A percentile compares a stretch with the other conserved stretches of the same genome.
These are phyloP conservation scores for Leptopilina drosophilae DNA, from an alignment of 2,888 invertebrate genomes.

Conservation along the genomic window DNA sequence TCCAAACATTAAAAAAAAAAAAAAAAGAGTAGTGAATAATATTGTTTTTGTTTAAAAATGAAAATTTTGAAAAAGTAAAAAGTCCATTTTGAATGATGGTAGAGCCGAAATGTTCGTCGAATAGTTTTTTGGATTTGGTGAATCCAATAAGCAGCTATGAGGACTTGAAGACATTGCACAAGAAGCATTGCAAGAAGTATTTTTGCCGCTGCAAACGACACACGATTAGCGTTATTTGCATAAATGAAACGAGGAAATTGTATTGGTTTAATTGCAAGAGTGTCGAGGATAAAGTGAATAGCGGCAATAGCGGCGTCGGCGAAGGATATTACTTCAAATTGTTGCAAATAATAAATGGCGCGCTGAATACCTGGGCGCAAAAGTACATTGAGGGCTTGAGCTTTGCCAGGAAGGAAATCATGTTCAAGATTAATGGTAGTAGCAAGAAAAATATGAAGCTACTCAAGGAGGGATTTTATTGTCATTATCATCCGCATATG, in stretches of 20 bases:
- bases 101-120: constrained; percentile 71
- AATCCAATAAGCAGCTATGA: constrained; percentile 67
- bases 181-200: constrained; percentile 71
- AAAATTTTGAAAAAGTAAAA: too few species aligned
- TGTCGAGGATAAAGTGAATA: constrained; percentile 72
- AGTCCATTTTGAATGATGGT: constrained; percentile 68
- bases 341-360: constrained; percentile 69
- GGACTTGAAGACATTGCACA: constrained; percentile 70
- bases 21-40: too few species aligned
- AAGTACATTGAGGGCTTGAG: constrained; percentile 71
- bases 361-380: constrained; percentile 71
- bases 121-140: constrained; percentile 70
- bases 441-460: constrained; percentile 74
- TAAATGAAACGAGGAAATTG: constrained; percentile 72
- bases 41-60: too few species aligned
- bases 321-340: constrained; percentile 74
- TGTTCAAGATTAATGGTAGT: constrained; percentile 74
- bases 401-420: constrained; percentile 69
- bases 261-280: constrained; percentile 74
- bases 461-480: constrained; percentile 74
- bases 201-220: constrained; percentile 73
- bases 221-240: constrained; percentile 73
- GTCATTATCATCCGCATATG: constrained; percentile 90
- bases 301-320: constrained; percentile 68
- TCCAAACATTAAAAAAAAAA: background rate